Evolutionary conservation across 2,113 vertebrate species (phyloP).

Genomic region (Gymnocephalus cernua): DNA sequence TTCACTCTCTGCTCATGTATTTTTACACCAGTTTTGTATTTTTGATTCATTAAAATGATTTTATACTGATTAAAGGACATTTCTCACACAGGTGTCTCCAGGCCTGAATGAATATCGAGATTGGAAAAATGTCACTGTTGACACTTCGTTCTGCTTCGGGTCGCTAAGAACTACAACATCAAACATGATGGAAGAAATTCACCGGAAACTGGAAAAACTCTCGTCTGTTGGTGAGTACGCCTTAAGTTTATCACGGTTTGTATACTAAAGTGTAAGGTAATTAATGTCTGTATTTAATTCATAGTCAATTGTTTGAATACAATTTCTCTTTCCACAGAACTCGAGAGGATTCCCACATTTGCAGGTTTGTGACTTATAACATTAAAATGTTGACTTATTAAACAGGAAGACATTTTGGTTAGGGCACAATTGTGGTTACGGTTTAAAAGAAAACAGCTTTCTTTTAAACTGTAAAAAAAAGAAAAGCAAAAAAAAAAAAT

Average conservation of each 20-base stretch:
- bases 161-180: conserved; percentile 43
- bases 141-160: conserved; percentile 52
- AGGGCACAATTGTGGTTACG: not conserved
- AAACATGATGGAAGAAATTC: conserved; percentile 59
- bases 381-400: not conserved
- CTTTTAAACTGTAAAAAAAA: too few relatives aligned
- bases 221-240: conserved; percentile 59
- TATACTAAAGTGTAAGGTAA: too few relatives aligned
- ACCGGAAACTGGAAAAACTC: conserved; percentile 64
- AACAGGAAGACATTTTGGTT: not conserved
- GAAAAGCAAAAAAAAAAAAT: too few relatives aligned
- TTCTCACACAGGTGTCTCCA: conserved; percentile 21
- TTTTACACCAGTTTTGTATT: not conserved
- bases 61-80: not conserved
- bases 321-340: conserved; percentile 31
- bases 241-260: fast-evolving
- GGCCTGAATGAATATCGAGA: not conserved
- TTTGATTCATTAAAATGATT: not conserved
- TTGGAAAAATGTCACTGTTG: conserved; percentile 16
- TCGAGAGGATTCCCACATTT: conserved; percentile 53
- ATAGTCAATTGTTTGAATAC: not conserved
- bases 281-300: not conserved
- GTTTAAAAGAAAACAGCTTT: not conserved
- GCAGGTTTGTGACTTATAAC: conserved; percentile 47
- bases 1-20: not conserved